Evolutionary conservation across 2,797 vertebrate species (phyloP), one percentile per base, ranked within the genome.

Genomic region (Periparus ater): DNA sequence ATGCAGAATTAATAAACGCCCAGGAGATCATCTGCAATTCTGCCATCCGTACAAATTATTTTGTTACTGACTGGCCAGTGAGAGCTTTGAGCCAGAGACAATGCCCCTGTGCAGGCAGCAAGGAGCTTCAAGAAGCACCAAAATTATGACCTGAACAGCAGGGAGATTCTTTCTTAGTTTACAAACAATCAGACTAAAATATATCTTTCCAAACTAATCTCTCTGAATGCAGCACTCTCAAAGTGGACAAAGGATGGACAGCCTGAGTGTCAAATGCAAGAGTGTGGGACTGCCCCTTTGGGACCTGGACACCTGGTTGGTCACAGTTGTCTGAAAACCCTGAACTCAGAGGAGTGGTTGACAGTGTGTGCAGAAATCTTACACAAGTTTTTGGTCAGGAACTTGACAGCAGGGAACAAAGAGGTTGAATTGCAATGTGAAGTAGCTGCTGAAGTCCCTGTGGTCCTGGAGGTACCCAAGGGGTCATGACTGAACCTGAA

Each of bases 1-100:
- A 92, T 30, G 29, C 20, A 87, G 75, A 91, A 89, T 82, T 94
- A 89, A 89, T 40, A 90, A 76, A 82, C 54, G 48, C 27, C 48
- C 57, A 47, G 77, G 74, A 88, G 74, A 82, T 88, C 42, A 70
- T 89, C 44, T 85, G 54, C 36, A 83, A 45, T 48, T 87, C 67
- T 91, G 17, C 32, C 74, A 66, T 76, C 51, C 18, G 0, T 87
- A 74, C 53, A 77, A 79, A 91, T 54, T 2, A 67, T 76, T 95
- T 85, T 76, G 34, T 79, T 71, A 38, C 67, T 95, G 34, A 44
- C 48, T 55, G 32, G 13, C 48, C 60, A 87, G 32, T 21, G 51
- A 75, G n/a, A 79, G 38, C 44, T 92, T 61, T 82, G 60, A 85
- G 58, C 10, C 47, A 84, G 23, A 76, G 32, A 62, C 18, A 44